Conservation (phyloP, 1,140 invertebrate species). For the Leucophenga varia region DNA sequence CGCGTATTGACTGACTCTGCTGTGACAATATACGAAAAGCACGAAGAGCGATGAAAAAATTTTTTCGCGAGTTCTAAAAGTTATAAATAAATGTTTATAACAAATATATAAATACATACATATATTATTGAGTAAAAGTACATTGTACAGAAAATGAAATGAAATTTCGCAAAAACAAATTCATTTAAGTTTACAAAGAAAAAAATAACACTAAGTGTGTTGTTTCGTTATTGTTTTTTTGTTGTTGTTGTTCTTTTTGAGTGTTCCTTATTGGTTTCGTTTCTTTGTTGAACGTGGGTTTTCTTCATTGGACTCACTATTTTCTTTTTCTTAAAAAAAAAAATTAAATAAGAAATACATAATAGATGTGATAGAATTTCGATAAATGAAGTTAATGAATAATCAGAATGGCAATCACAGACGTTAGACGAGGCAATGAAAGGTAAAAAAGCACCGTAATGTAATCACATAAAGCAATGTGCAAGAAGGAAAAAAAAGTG, state of each 20-base stretch:
- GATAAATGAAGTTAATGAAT: too few species aligned
- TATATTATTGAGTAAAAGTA: slow-evolving; percentile 13
- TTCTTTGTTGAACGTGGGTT: too few species aligned
- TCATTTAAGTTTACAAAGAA: slow-evolving; percentile 15
- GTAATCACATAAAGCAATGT: slow-evolving; percentile 30
- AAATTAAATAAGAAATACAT: too few species aligned
- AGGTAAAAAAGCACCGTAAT: slow-evolving; percentile 48
- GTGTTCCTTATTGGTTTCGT: too few species aligned
- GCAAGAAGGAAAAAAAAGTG: slow-evolving; percentile 15
- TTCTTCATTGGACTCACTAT: too few species aligned
- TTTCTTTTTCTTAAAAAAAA: too few species aligned
- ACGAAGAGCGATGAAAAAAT: slow-evolving; percentile 43
- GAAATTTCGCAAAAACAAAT: slow-evolving; percentile 23
- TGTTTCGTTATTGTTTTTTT: slow-evolving; percentile 15
- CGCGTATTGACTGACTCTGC: slow-evolving; percentile 21
- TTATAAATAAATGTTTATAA: slow-evolving; percentile 52
- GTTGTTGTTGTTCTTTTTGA: not conserved
- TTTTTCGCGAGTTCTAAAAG: slow-evolving; percentile 47
- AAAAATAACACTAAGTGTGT: too few species aligned
- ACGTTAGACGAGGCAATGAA: slow-evolving; percentile 24
- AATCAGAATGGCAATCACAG: slow-evolving; percentile 12
- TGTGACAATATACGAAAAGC: too few species aligned
- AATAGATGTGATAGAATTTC: too few species aligned
- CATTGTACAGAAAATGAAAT: slow-evolving; percentile 10
- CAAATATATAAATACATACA: too few species aligned